These are phyloP conservation scores for Catajapyx aquilonaris DNA, from an alignment of 1,140 invertebrate species.

Conservation along the genomic window DNA sequence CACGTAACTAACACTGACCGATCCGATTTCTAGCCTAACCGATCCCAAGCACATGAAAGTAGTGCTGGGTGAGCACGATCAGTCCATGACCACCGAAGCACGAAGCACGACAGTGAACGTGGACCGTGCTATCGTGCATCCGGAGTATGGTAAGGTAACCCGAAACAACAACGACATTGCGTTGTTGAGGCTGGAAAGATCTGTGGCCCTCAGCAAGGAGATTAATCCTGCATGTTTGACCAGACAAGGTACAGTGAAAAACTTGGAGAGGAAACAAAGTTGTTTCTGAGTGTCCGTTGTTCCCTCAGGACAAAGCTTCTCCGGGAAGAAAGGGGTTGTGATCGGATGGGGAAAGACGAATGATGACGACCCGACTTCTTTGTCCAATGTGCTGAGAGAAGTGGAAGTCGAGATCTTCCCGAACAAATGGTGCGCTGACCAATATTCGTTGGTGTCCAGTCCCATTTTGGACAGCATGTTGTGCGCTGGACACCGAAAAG, in stretches of 20 bases:
- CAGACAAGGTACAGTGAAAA: conserved; percentile 7
- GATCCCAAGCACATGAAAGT: too few relatives aligned
- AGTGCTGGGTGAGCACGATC: conserved; percentile 17
- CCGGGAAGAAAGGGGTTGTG: too few relatives aligned
- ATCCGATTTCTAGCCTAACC: too few relatives aligned
- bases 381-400: conserved; percentile 8
- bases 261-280: too few relatives aligned
- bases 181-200: conserved; percentile 16
- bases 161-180: conserved; percentile 32
- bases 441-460: conserved; percentile 7
- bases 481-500: conserved; percentile 18
- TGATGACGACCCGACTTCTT: conserved; percentile 8
- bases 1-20: too few relatives aligned
- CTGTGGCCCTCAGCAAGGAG: conserved; percentile 10
- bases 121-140: conserved; percentile 20
- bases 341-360: conserved; percentile 11
- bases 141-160: conserved; percentile 18
- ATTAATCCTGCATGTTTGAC: conserved; percentile 15
- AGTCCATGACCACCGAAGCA: conserved; percentile 15
- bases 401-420: conserved; percentile 5
- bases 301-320: too few relatives aligned
- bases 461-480: conserved; percentile 15
- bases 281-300: too few relatives aligned
- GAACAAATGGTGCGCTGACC: conserved; percentile 5
- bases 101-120: conserved; percentile 14